A percentile compares a stretch with the other conserved stretches of the same genome.
Conservation (phyloP, 2,113 vertebrate species). For the Thymallus thymallus region DNA sequence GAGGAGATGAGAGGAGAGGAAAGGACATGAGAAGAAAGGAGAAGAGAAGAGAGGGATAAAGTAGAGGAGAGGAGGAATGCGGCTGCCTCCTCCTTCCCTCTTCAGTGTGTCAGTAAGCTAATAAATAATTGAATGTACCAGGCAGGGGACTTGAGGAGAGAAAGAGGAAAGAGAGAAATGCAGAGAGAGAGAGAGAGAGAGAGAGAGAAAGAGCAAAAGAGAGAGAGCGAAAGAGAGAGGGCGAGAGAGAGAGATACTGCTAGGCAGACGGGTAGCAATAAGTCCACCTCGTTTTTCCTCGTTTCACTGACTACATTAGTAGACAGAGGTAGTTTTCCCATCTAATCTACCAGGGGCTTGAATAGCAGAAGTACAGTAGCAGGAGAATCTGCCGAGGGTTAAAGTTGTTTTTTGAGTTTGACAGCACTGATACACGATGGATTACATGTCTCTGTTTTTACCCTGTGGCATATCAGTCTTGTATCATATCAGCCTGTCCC, state of each 20-base stretch:
- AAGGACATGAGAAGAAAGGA: not conserved
- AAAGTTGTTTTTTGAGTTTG: too few relatives aligned
- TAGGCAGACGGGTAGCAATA: too few relatives aligned
- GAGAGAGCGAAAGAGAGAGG: not conserved
- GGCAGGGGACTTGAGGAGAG: constrained; percentile 52
- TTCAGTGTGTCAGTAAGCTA: constrained; percentile 54
- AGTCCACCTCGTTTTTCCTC: too few relatives aligned
- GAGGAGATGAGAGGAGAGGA: not conserved
- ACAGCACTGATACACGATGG: too few relatives aligned
- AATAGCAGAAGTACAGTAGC: too few relatives aligned
- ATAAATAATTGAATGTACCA: constrained; percentile 67
- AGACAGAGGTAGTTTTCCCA: too few relatives aligned
- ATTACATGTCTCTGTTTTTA: too few relatives aligned
- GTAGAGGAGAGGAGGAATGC: not conserved
- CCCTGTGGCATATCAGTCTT: too few relatives aligned
- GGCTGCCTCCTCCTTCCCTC: constrained; percentile 35
- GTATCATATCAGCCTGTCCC: too few relatives aligned
- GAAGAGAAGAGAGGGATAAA: not conserved
- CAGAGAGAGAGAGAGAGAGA: constrained; percentile 9
- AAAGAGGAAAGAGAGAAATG: not conserved
- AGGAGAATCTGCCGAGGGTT: too few relatives aligned
- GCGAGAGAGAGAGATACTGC: not conserved
- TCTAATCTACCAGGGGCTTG: too few relatives aligned
- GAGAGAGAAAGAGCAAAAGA: constrained; percentile 2
- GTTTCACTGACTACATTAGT: too few relatives aligned